Conservation (phyloP, 2,797 vertebrate species). For the Catamblyrhynchus diadema region DNA sequence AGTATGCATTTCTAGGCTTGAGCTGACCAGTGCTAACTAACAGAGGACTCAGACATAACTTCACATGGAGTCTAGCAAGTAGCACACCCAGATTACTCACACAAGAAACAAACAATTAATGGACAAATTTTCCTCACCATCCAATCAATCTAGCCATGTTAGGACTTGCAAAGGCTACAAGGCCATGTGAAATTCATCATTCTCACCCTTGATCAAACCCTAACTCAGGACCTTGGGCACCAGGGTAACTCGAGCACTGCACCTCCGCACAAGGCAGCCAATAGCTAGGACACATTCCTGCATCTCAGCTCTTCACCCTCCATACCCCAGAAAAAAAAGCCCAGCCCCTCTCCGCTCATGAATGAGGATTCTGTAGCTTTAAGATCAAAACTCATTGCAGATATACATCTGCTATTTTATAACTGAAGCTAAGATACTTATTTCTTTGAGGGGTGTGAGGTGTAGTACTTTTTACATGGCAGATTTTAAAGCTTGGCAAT, state of each 20-base stretch:
- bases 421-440: neutral
- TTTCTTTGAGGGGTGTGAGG: neutral
- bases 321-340: neutral
- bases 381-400: neutral
- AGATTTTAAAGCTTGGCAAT: neutral
- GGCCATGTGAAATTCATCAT: neutral
- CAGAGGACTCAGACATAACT: neutral
- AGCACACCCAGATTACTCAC: neutral
- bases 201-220: neutral
- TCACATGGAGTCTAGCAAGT: neutral
- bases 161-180: neutral
- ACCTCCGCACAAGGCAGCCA: neutral
- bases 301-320: neutral
- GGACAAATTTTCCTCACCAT: neutral
- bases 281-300: neutral
- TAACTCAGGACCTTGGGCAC: neutral
- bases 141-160: neutral
- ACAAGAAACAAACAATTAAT: neutral
- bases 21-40: neutral
- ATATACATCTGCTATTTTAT: neutral
- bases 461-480: neutral
- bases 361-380: neutral
- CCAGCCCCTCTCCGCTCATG: rapidly evolving
- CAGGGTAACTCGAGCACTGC: neutral
- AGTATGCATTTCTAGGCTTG: neutral